phyloP scores from a whole-genome alignment of 2,888 invertebrate genomes.

The Tipula vernalis region DNA sequence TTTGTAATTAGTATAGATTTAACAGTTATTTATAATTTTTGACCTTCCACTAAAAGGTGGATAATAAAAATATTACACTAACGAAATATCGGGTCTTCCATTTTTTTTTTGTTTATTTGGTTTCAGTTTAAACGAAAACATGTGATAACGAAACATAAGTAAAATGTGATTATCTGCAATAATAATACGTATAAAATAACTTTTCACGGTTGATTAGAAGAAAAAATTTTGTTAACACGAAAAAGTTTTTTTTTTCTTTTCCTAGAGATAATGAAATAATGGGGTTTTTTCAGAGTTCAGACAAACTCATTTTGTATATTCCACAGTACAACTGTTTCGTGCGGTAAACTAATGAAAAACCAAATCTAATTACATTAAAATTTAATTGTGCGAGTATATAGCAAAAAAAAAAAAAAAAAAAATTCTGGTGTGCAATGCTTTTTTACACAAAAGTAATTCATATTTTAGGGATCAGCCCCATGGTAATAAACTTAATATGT shows the following conservation, averaged over 20 bases:
- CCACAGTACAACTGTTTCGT: background rate
- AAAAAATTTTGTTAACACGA: background rate
- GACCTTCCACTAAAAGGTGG: background rate
- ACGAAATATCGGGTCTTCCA: background rate
- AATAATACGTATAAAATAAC: too few species aligned
- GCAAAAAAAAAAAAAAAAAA: background rate
- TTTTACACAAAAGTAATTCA: background rate
- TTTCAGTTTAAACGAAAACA: background rate
- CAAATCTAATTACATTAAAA: background rate
- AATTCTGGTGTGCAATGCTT: background rate
- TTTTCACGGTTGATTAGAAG: background rate
- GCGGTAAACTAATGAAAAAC: background rate
- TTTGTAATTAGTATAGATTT: background rate
- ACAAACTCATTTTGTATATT: background rate
- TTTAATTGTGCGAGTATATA: background rate
- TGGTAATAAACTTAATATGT: background rate
- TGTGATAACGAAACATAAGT: background rate
- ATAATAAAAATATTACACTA: background rate
- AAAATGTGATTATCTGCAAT: background rate
- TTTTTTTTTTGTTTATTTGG: background rate
- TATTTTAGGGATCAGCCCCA: background rate
- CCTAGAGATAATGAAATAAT: background rate
- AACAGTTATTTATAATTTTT: background rate
- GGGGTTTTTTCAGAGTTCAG: background rate
- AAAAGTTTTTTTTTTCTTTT: background rate